Evolutionary conservation across 2,888 invertebrate genomes (phyloP), one percentile per base, ranked within the genome.

Genomic region (Pachydiplax longipennis): DNA sequence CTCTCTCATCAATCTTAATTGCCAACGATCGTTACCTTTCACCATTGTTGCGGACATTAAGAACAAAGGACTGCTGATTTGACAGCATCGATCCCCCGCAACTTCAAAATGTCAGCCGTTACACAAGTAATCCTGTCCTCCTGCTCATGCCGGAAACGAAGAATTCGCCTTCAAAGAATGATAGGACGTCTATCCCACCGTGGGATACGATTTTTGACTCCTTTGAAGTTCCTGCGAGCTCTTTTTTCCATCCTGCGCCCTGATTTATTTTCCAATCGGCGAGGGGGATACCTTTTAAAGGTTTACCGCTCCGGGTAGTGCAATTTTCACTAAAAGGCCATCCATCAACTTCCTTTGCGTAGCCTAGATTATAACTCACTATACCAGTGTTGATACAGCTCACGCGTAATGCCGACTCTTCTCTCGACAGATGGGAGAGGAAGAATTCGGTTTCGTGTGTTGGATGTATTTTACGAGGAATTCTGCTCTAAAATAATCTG

Each of bases 21-120:
- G 87, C 65, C 87, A 48, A n/a, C 87, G 87, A 61, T 87, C 87
- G 87, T 87, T 87, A 87, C 87, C 87, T 87, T 87, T 87, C 87
- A 87, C 87, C 61, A 87, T 87, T 87, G 87, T 87, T 87, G 61
- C 35, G 65, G 61, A 87, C 61, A 87, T 87, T 61, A 61, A 65
- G 87, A 87, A 87, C 87, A 87, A 87, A 87, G 61, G 61, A n/a
- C 58, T 87, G 58, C n/a, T 87, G 35, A 87, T 87, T 87, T 37
- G 87, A 87, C 87, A 87, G 87, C 87, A 65, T 61, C 35, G 61
- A 65, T 87, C 87, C 87, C 61, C 61, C 31, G 87, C 65, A 37
- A 87, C 87, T 61, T 61, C 87, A 87, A 87, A 87, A 65, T 61
- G 37, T 61, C 61, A 61, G 35, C 22, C 58, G 87, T 61, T 61